Evolutionary conservation across 1,140 invertebrate genomes (phyloP), one percentile per base, ranked within the genome.

Genomic region (Ladona fulva): DNA sequence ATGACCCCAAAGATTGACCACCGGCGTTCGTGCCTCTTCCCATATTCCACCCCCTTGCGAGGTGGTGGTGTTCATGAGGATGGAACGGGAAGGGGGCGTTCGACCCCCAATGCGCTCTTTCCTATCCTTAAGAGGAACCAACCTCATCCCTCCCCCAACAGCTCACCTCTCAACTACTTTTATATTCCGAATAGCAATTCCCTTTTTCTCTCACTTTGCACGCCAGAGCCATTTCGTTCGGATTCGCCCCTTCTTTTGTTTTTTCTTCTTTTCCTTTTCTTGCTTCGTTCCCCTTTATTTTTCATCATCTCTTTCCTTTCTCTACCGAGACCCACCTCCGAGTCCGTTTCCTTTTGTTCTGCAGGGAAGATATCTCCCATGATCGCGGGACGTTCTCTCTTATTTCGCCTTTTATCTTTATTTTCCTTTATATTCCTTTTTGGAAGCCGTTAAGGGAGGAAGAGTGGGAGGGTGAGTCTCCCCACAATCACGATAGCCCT

Each of bases 341-440:
- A 66, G n/a, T n/a, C n/a, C n/a, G n/a, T n/a, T 19, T 22, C 52
- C 52, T 22, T 66, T 66, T 66, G 52, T 66, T 66, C n/a, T 12
- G 16, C 52, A 19, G 10, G 44, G 19, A 52, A 52, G 52, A 66
- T 66, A 66, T 66, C 52, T 66, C 52, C 52, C 52, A 6, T 66
- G 52, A 66, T 66, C 52, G 52, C 52, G 52, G 12, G 52, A 6
- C 52, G 44, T 10, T 66, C 52, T 66, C 52, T 66, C 52, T 22
- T 22, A 66, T 22, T 22, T 12, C 14, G 14, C 12, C 52, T 66
- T 66, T 66, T 66, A 66, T 66, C n/a, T 66, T 66, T 66, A 66
- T 66, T 19, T 66, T 66, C 52, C 52, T 22, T 66, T 66, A 66
- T 66, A 66, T 66, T 66, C 52, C 52, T 66, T 66, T 66, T 66